phyloP scores from a whole-genome alignment of 2,113 vertebrate species.

The Paradoxurus hermaphroditus region DNA sequence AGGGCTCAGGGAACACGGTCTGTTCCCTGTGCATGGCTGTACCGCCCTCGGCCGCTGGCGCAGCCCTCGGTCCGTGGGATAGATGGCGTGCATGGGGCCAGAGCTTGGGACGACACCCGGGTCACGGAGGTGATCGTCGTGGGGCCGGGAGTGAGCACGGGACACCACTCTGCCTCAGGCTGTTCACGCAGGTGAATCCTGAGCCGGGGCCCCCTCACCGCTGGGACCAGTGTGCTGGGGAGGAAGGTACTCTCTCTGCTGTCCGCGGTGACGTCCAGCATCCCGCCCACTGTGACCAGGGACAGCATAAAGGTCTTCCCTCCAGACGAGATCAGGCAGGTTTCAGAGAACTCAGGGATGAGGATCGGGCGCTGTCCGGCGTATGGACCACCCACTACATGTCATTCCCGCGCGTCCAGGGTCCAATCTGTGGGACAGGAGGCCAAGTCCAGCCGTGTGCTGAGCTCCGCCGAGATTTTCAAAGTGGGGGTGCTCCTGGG shows the following conservation, averaged over 20 bases:
- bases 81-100: rapidly evolving
- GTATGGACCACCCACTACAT: slow-evolving; percentile 84
- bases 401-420: slow-evolving; percentile 87
- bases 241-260: slow-evolving; percentile 87
- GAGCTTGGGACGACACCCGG: not conserved
- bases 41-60: not conserved
- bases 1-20: not conserved
- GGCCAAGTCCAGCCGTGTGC: slow-evolving; percentile 83
- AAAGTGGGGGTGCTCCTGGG: slow-evolving; percentile 88
- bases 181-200: slow-evolving; percentile 77
- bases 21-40: rapidly evolving
- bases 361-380: slow-evolving; percentile 78
- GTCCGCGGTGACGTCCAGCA: slow-evolving; percentile 83
- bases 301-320: slow-evolving; percentile 82
- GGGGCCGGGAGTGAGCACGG: not conserved
- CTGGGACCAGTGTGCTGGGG: slow-evolving; percentile 86
- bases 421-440: slow-evolving; percentile 87
- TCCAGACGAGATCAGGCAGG: slow-evolving; percentile 77
- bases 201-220: slow-evolving; percentile 81
- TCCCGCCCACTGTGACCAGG: slow-evolving; percentile 84
- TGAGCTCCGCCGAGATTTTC: slow-evolving; percentile 85
- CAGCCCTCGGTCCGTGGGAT: not conserved
- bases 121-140: not conserved
- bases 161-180: rapidly evolving
- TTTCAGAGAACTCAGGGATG: slow-evolving; percentile 87